phyloP scores from a whole-genome alignment of 1,140 invertebrate genomes.

The Drosophila kikkawai region DNA sequence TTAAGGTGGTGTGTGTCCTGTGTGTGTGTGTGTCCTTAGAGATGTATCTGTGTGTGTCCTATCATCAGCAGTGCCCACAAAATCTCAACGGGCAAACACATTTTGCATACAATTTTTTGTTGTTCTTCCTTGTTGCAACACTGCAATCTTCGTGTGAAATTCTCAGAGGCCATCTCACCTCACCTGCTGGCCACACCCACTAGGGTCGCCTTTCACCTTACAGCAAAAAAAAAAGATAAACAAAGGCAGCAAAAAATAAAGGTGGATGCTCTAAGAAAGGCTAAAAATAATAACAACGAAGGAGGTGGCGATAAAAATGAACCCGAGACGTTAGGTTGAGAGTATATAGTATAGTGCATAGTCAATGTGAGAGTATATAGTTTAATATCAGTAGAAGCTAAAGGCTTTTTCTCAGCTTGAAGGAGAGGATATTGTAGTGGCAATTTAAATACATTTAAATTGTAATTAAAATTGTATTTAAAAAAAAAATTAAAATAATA shows the following conservation, averaged over 20 bases:
- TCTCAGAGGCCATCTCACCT: constrained; percentile 17
- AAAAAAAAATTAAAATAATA: not conserved
- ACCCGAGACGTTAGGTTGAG: not conserved
- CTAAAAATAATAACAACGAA: constrained; percentile 23
- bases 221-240: not conserved
- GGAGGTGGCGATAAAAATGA: not conserved
- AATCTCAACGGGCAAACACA: constrained; percentile 38
- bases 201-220: not conserved
- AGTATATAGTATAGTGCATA: not conserved
- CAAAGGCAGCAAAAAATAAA: not conserved
- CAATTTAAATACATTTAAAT: not conserved
- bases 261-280: not conserved
- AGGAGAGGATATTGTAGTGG: not conserved
- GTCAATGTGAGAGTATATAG: not conserved
- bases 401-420: not conserved
- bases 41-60: constrained; percentile 16
- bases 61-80: constrained; percentile 15
- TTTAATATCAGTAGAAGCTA: not conserved
- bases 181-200: constrained; percentile 5
- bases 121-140: constrained; percentile 9
- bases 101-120: constrained; percentile 20
- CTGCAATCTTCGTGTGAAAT: constrained; percentile 21
- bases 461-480: not conserved
- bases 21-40: not conserved
- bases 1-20: not conserved